These are phyloP conservation scores for Plebejus melissa DNA, from an alignment of 2,888 invertebrate genomes.

Conservation along the genomic window DNA sequence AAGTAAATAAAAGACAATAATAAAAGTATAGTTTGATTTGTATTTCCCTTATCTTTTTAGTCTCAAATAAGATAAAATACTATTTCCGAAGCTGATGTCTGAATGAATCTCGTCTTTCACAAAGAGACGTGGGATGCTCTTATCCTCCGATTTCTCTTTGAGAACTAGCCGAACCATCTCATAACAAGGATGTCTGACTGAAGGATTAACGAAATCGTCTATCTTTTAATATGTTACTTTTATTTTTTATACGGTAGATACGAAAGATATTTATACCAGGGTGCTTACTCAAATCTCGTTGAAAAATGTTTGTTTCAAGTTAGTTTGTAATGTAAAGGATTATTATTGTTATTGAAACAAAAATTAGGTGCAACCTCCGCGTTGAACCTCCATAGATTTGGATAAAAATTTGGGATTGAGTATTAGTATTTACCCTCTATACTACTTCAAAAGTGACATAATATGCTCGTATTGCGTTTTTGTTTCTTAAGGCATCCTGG, in stretches of 20 bases:
- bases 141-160: background rate
- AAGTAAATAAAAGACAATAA: too few species aligned
- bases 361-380: too few species aligned
- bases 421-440: too few species aligned
- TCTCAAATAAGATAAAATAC: background rate
- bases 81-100: background rate
- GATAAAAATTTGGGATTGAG: too few species aligned
- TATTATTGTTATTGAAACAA: too few species aligned
- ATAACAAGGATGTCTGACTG: conserved; percentile 2
- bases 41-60: background rate
- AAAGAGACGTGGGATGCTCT: conserved; percentile 2
- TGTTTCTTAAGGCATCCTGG: too few species aligned
- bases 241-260: background rate
- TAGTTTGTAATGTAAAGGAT: too few species aligned
- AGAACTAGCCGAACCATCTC: conserved; percentile 2
- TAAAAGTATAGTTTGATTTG: background rate
- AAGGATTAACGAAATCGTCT: background rate
- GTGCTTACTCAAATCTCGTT: background rate
- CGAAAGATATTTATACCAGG: background rate
- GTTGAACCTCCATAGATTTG: too few species aligned
- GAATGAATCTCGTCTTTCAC: background rate
- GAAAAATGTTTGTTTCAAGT: too few species aligned
- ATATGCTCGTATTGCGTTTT: too few species aligned
- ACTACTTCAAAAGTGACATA: too few species aligned
- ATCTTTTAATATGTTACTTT: background rate